phyloP scores from a whole-genome alignment of 1,140 invertebrate species.

The Globodera ellingtonae region DNA sequence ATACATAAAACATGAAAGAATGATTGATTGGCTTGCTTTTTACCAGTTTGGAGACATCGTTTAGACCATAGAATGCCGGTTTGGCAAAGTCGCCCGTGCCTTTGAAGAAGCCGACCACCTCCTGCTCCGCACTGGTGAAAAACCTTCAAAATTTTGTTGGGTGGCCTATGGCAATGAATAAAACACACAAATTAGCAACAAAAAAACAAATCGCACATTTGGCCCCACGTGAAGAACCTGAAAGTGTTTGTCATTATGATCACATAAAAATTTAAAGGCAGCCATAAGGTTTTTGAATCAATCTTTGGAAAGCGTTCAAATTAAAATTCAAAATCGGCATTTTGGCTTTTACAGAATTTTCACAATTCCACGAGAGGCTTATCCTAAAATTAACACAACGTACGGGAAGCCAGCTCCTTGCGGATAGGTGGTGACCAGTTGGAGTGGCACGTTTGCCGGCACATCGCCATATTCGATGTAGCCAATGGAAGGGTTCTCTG shows the following conservation, averaged over 20 bases:
- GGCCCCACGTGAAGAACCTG: slow-evolving; percentile 61
- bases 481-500: slow-evolving; percentile 47
- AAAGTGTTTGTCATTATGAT: not conserved
- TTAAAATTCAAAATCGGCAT: not conserved
- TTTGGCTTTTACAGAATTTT: not conserved
- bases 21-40: not conserved
- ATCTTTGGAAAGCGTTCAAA: not conserved
- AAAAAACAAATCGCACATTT: slow-evolving; percentile 29
- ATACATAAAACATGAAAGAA: not conserved
- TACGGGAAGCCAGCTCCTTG: slow-evolving; percentile 62
- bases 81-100: slow-evolving; percentile 64
- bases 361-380: not conserved
- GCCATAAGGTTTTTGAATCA: not conserved
- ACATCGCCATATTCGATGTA: slow-evolving; percentile 61
- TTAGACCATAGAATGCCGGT: slow-evolving; percentile 55
- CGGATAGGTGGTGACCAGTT: slow-evolving; percentile 63
- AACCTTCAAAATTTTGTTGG: slow-evolving; percentile 29
- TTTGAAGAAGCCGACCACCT: slow-evolving; percentile 65
- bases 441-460: slow-evolving; percentile 54
- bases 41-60: slow-evolving; percentile 47
- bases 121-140: slow-evolving; percentile 56
- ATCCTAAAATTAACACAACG: not conserved
- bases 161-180: no score
- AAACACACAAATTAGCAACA: no score
- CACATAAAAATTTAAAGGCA: not conserved